Percentiles rank a stretch among this genome's conserved stretches.
Evolutionary conservation across 2,888 invertebrate genomes (phyloP).

Genomic region (Aphodius sticticus): DNA sequence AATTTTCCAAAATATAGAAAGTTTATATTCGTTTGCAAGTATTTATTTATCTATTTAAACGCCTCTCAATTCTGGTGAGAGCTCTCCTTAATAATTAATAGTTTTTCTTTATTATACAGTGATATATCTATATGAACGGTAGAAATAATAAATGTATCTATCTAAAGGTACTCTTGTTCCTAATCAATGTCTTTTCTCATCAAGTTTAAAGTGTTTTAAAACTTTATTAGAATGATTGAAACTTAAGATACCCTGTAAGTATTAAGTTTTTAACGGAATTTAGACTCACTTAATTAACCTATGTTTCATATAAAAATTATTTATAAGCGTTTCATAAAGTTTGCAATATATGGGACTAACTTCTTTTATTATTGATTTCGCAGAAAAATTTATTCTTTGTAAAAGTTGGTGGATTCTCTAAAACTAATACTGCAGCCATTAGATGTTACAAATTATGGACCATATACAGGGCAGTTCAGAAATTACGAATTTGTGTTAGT

Average conservation of each 20-base stretch:
- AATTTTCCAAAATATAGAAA: not conserved
- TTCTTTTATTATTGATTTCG: too few relatives aligned
- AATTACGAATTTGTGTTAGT: too few relatives aligned
- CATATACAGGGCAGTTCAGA: too few relatives aligned
- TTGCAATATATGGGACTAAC: too few relatives aligned
- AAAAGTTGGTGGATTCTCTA: too few relatives aligned
- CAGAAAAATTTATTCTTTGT: too few relatives aligned
- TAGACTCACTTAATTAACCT: not conserved
- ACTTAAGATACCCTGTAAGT: not conserved
- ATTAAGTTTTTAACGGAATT: not conserved
- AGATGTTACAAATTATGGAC: too few relatives aligned
- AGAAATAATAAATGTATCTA: not conserved
- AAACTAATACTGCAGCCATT: too few relatives aligned
- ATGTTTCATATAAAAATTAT: not conserved
- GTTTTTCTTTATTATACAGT: not conserved
- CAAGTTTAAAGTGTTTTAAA: not conserved
- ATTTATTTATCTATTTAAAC: not conserved
- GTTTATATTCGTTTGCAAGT: not conserved
- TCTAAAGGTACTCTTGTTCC: not conserved
- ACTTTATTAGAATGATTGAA: not conserved
- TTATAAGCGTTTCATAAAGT: not conserved
- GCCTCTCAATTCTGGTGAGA: too few relatives aligned
- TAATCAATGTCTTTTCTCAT: not conserved
- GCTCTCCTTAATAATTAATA: not conserved
- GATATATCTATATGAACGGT: not conserved